A percentile compares a stretch with the other conserved stretches of the same genome.
These are phyloP conservation scores for Furcula furcula DNA, from an alignment of 2,888 invertebrate species.

Conservation along the genomic window DNA sequence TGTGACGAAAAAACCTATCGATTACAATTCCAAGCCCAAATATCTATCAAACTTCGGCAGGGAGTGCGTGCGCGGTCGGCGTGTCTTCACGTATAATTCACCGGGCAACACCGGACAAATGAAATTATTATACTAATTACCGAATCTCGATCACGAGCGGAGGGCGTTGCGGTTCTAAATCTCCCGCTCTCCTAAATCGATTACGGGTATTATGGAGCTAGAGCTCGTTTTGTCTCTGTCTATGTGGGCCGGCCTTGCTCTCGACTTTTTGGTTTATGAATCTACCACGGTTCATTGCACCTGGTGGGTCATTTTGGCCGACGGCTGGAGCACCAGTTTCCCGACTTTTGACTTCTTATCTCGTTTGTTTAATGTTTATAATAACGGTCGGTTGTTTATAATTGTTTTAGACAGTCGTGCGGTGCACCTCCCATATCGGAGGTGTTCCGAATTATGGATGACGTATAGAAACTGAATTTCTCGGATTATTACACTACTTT, in stretches of 20 bases:
- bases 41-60: conserved; percentile 20
- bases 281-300: conserved; percentile 71
- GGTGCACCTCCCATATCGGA: conserved; percentile 28
- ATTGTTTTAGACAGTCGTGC: conserved; percentile 38
- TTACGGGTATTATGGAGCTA: conserved; percentile 69
- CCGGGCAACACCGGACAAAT: conserved; percentile 61
- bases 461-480: conserved; percentile 30
- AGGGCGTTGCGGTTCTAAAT: conserved; percentile 69
- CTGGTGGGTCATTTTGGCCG: conserved; percentile 46
- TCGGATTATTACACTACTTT: conserved; percentile 14
- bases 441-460: conserved; percentile 23
- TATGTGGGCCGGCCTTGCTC: conserved; percentile 65
- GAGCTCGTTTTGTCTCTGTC: conserved; percentile 74
- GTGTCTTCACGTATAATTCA: conserved; percentile 54
- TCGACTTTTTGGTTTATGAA: conserved; percentile 67
- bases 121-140: conserved; percentile 77
- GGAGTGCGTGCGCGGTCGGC: conserved; percentile 42
- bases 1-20: conserved; percentile 30
- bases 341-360: conserved; percentile 27
- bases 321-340: conserved; percentile 18
- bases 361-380: conserved; percentile 37
- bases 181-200: conserved; percentile 72
- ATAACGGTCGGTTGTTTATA: conserved; percentile 28
- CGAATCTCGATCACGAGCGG: conserved; percentile 64
- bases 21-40: conserved; percentile 32